phyloP scores from a whole-genome alignment of 2,797 vertebrate species.

The Cynopterus sphinx region DNA sequence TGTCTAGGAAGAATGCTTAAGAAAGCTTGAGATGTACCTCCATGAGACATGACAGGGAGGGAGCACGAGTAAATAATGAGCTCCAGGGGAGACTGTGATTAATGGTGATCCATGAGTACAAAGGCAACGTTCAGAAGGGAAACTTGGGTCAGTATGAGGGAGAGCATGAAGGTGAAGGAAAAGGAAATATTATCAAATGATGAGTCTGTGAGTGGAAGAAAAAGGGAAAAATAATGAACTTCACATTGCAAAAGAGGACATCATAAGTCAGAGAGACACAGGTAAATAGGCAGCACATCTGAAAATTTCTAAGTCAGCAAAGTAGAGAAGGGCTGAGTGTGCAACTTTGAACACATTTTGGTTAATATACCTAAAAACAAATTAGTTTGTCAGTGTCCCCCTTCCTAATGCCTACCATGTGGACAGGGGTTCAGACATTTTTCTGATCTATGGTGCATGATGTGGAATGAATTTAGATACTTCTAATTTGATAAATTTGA shows the following conservation, averaged over 20 bases:
- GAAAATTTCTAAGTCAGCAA: background rate
- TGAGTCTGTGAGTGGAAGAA: background rate
- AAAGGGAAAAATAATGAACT: background rate
- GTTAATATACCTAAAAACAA: background rate
- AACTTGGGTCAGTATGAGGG: background rate
- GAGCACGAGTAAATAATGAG: background rate
- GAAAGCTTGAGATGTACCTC: background rate
- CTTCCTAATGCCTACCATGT: background rate
- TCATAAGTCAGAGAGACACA: background rate
- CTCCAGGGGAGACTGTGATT: background rate
- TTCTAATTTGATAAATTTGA: background rate
- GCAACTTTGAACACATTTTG: background rate
- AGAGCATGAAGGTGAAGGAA: background rate
- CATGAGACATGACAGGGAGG: background rate
- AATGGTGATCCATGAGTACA: background rate
- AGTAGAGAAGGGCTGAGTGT: background rate
- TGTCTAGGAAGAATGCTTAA: background rate
- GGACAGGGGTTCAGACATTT: background rate
- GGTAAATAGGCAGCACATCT: background rate
- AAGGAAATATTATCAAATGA: background rate
- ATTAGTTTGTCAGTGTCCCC: background rate
- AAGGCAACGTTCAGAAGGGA: background rate
- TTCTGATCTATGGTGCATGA: background rate
- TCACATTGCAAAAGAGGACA: background rate
- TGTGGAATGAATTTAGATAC: background rate